Evolutionary conservation across 2,888 invertebrate species (phyloP).

Genomic region (Diloba caeruleocephala): DNA sequence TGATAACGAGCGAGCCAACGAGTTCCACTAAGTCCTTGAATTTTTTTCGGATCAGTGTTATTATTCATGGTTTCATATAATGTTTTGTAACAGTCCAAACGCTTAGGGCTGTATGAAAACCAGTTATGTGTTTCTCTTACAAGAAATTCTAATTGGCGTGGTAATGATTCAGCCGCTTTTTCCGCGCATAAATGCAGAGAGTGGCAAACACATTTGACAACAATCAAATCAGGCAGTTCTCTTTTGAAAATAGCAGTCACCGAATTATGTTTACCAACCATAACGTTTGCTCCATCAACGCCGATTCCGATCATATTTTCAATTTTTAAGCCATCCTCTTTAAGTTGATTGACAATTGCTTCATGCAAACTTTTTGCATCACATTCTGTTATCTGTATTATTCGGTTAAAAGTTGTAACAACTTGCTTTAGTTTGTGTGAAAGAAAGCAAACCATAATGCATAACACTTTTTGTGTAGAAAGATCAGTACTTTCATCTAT

Average conservation of each 20-base stretch:
- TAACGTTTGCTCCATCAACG: conserved; percentile 27
- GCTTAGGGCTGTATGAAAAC: conserved; percentile 54
- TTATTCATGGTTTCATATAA: conserved; percentile 49
- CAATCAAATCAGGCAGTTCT: conserved; percentile 25
- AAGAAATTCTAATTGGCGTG: conserved; percentile 36
- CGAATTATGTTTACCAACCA: conserved; percentile 38
- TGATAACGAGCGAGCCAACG: conserved; percentile 46
- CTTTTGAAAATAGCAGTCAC: conserved; percentile 33
- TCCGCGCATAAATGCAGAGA: conserved; percentile 37
- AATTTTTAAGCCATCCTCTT: conserved; percentile 17
- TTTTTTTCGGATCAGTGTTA: conserved; percentile 39
- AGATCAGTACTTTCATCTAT: conserved; percentile 58
- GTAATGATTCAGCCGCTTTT: conserved; percentile 31
- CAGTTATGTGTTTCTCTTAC: conserved; percentile 51
- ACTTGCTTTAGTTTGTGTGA: conserved; percentile 6
- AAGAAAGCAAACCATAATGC: conserved; percentile 14
- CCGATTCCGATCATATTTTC: conserved; percentile 30
- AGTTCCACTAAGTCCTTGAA: conserved; percentile 48
- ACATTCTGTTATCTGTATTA: conserved; percentile 3
- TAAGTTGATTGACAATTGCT: conserved; percentile 4
- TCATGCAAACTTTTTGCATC: conserved; percentile 6
- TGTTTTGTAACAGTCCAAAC: conserved; percentile 43
- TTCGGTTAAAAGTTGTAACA: conserved; percentile 14
- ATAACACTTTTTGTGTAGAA: conserved; percentile 25
- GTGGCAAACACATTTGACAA: conserved; percentile 25